A percentile compares a stretch with the other conserved stretches of the same genome.
These are phyloP conservation scores for Ranitomeya imitator DNA, from an alignment of 2,113 vertebrate species.

Conservation along the genomic window DNA sequence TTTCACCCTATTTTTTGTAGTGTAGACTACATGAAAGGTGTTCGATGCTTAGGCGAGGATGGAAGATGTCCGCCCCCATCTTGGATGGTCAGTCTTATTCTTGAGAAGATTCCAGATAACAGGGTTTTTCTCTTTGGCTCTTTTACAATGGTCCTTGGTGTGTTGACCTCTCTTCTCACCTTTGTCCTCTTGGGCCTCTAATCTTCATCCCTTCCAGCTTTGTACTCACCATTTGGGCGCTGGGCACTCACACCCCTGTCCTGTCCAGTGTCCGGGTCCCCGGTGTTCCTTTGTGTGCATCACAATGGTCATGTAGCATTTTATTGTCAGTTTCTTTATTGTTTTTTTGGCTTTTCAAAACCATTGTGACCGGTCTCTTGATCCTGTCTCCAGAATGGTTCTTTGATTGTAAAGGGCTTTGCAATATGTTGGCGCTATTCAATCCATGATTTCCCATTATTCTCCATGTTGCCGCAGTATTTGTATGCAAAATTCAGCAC, in stretches of 20 bases:
- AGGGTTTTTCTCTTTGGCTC: neutral
- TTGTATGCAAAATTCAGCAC: too few relatives aligned
- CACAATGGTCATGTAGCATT: neutral
- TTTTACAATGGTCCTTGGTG: neutral
- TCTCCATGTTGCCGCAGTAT: neutral
- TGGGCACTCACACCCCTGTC: neutral
- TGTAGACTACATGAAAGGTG: neutral
- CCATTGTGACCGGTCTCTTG: neutral
- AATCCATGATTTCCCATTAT: neutral
- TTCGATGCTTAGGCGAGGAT: neutral
- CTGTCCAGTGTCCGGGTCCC: neutral
- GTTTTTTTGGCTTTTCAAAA: neutral
- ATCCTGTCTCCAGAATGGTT: neutral
- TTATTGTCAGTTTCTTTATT: neutral
- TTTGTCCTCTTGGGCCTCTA: slow-evolving; percentile 23
- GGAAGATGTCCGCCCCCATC: neutral
- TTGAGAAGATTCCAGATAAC: neutral
- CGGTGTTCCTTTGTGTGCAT: neutral
- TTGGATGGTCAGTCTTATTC: neutral
- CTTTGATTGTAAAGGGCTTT: neutral
- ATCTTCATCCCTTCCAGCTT: neutral
- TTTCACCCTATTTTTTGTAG: neutral
- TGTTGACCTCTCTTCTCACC: slow-evolving; percentile 21
- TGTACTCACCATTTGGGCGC: neutral
- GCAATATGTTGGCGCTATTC: neutral